These are phyloP conservation scores for Ditylenchus dipsaci DNA, from an alignment of 1,140 invertebrate genomes.

Conservation along the genomic window DNA sequence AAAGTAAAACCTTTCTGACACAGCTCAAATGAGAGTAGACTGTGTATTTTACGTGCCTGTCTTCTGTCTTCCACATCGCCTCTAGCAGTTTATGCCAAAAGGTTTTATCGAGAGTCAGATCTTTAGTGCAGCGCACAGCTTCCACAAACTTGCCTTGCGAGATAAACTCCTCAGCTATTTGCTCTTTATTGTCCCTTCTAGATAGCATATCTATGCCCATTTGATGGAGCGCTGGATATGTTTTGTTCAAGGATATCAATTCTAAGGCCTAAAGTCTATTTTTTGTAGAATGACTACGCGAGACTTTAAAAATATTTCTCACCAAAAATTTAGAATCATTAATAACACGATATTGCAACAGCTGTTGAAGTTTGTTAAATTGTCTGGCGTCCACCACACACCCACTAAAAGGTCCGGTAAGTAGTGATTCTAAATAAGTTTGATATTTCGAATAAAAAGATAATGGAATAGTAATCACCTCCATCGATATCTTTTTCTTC, in stretches of 20 bases:
- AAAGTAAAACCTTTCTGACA: slow-evolving; percentile 21
- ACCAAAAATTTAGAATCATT: slow-evolving; percentile 41
- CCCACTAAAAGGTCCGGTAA: slow-evolving; percentile 14
- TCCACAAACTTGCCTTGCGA: slow-evolving; percentile 20
- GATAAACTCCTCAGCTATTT: slow-evolving; percentile 24
- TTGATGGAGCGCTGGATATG: slow-evolving; percentile 13
- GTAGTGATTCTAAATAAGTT: slow-evolving; percentile 16
- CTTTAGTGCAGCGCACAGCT: slow-evolving; percentile 13
- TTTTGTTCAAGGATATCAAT: slow-evolving; percentile 4
- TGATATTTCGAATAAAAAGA: too few species aligned
- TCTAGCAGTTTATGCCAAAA: slow-evolving; percentile 27
- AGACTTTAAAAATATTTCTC: slow-evolving; percentile 7
- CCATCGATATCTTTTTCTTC: slow-evolving; percentile 11
- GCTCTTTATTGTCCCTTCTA: slow-evolving; percentile 25
- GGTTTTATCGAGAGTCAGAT: not conserved
- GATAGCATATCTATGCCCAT: slow-evolving; percentile 28
- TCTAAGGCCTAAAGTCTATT: slow-evolving; percentile 30
- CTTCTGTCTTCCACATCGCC: slow-evolving; percentile 14
- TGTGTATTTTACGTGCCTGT: slow-evolving; percentile 22
- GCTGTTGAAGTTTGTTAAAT: slow-evolving; percentile 35
- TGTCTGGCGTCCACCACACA: slow-evolving; percentile 6
- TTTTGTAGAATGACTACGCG: not conserved
- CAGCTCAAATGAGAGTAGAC: slow-evolving; percentile 22
- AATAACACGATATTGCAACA: slow-evolving; percentile 39
- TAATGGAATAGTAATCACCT: slow-evolving; percentile 7